A percentile compares a stretch with the other conserved stretches of the same genome.
These are phyloP conservation scores for Ctenochaetus hawaiiensis DNA, from an alignment of 2,797 vertebrate species.

Conservation along the genomic window DNA sequence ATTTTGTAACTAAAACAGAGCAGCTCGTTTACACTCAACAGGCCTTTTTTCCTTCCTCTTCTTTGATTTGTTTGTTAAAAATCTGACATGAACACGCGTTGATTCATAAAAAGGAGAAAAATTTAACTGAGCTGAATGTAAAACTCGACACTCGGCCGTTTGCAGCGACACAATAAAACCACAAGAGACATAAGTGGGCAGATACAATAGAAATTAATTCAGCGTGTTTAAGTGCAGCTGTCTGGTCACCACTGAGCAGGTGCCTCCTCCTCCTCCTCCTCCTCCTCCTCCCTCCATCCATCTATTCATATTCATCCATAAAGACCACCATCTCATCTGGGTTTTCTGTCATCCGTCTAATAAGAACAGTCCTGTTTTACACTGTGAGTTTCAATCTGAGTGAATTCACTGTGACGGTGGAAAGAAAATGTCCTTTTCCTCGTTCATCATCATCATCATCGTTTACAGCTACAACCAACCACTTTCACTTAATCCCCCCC, in stretches of 20 bases:
- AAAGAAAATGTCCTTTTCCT: background rate
- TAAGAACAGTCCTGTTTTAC: background rate
- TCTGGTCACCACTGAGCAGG: conserved; percentile 63
- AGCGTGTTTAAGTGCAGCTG: conserved; percentile 69
- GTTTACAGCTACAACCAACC: background rate
- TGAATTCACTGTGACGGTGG: background rate
- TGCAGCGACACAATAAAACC: background rate
- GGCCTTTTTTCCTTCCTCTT: no score
- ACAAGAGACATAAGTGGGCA: conserved; percentile 27
- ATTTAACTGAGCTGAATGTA: background rate
- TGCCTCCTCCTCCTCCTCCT: conserved; percentile 23
- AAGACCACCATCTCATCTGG: background rate
- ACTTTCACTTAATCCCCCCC: background rate
- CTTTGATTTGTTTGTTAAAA: background rate
- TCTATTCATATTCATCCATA: conserved; percentile 20
- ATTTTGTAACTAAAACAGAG: no score
- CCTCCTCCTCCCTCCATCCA: background rate
- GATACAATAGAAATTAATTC: conserved; percentile 64
- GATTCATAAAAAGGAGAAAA: background rate
- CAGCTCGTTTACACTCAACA: no score
- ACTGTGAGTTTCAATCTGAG: background rate
- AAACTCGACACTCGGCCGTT: background rate
- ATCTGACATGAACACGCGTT: background rate
- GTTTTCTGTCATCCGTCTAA: background rate
- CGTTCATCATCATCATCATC: background rate